Evolutionary conservation across 2,113 vertebrate genomes (phyloP), one percentile per base, ranked within the genome.

Genomic region (Accipiter virgatus): DNA sequence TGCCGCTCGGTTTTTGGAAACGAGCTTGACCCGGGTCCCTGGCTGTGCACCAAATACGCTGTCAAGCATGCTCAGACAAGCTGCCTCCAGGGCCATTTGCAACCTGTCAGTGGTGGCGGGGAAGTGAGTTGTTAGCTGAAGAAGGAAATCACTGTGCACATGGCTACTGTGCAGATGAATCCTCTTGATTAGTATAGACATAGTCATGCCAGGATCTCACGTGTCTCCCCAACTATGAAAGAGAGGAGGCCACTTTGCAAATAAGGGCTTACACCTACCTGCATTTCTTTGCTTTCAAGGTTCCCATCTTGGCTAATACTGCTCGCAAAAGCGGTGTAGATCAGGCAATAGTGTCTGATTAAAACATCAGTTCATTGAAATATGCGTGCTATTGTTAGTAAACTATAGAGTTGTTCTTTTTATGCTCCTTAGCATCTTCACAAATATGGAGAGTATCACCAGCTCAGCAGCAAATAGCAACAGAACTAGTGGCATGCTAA

Each of bases 61-160:
- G 66, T 56, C 66, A 81, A 50, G 86, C 77, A 10, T 86, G 84
- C 91, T 97, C 94, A 95, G 90, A 68, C 59, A 65, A 85, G 78
- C 48, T 93, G 84, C 91, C 87, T 85, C 70, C 78, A 13, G 86
- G 87, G 70, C 73, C 40, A 10, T 67, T 93, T 79, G 78, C 90
- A 94, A 12, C 70, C 87, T 91, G 81, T 78, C 70, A 48, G 31
- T 3, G 48, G 53, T 40, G 48, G 78, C 7, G 0, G 68, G 3
- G 10, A 83, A 95, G 55, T 16, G 82, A 96, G 88, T 43, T 53
- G 53, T 78, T 90, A 67, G 59, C 72, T 63, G 50, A 55, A 66
- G 77, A 53, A 68, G n/a, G 62, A 88, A 88, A 72, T 56, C 67
- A 34, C 53, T 14, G 3, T 6, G 10, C 31, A 56, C 56, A 18